Evolutionary conservation across 1,140 invertebrate genomes (phyloP).

Genomic region (Papilio dardanus): DNA sequence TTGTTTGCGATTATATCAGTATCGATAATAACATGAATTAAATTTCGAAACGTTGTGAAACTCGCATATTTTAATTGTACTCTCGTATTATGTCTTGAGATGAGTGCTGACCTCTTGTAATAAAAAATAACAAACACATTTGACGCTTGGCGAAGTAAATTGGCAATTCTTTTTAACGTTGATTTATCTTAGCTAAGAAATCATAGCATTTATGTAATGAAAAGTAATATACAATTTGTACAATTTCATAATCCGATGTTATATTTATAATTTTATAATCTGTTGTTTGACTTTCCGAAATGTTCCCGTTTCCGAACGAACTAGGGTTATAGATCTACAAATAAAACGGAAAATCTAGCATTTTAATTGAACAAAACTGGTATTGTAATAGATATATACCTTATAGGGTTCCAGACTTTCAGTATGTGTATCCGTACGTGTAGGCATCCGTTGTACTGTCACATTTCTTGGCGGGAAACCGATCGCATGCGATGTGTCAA

Average conservation of each 20-base stretch:
- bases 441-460: slow-evolving; percentile 29
- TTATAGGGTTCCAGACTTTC: slow-evolving; percentile 20
- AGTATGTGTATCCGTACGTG: slow-evolving; percentile 5
- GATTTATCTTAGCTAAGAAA: neutral
- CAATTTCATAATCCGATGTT: neutral
- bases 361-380: neutral
- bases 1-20: neutral
- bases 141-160: neutral
- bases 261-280: neutral
- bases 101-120: neutral
- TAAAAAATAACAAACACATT: neutral
- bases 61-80: neutral
- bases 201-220: neutral
- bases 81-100: neutral
- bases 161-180: neutral
- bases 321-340: neutral
- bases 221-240: neutral
- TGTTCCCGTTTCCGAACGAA: neutral
- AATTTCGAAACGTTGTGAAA: neutral
- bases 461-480: slow-evolving; percentile 32
- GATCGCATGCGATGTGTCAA: slow-evolving; percentile 32
- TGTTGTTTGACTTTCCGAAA: neutral
- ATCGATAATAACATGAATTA: neutral
- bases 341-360: neutral
- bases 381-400: neutral